Base-by-base conservation (phyloP, 1,140 invertebrate genomes). In the Bombus impatiens region DNA sequence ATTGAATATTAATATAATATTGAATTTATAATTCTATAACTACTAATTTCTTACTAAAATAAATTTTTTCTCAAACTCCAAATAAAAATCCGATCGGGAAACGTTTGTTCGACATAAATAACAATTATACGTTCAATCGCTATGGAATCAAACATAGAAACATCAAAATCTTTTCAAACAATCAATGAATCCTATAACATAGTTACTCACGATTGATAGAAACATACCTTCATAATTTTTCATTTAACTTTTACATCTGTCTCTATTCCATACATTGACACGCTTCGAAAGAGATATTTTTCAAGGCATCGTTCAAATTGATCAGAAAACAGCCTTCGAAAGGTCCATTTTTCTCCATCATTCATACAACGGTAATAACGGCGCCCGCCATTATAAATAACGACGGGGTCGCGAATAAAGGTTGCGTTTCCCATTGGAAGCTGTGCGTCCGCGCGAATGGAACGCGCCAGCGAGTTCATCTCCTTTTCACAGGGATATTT, bases 321-420 rank as follows among this genome's bases (percentile, higher is more conserved):
- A 76, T 76, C 74, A 28, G 28, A 57, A 53, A 47, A 13, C n/a
- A 35, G 32, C 18, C n/a, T 53, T 76, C 44, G 32, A 25, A 18
- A 47, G 42, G 22, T 35, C 13, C 47, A 76, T 76, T 76, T 32
- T 47, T 53, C 74, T 76, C 35, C 18, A 76, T 76, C 74, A 57
- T 25, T 57, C 47, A 3, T 10, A 35, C 22, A 53, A 37, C 35
- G 15, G 35, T 77, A 77, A 77, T 77, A 77, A 77, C 53, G 8
- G 53, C 32, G 3, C 25, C 10, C 13, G 47, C 74, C 6, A 53
- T 76, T 76, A 37, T 28, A 35, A 76, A 76, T 76, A 76, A 42
- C 70, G 37, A 71, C 37, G 37, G 25, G 70, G 5, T 12, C 35
- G 68, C 68, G 15, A 67, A 65, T 67, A 32, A 65, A 79, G 32